A percentile compares a stretch with the other conserved stretches of the same genome.
These are phyloP conservation scores for Diacarnus erythraeanus DNA, from an alignment of 37 sponge, comb jelly and placozoan genomes.

Conservation along the genomic window DNA sequence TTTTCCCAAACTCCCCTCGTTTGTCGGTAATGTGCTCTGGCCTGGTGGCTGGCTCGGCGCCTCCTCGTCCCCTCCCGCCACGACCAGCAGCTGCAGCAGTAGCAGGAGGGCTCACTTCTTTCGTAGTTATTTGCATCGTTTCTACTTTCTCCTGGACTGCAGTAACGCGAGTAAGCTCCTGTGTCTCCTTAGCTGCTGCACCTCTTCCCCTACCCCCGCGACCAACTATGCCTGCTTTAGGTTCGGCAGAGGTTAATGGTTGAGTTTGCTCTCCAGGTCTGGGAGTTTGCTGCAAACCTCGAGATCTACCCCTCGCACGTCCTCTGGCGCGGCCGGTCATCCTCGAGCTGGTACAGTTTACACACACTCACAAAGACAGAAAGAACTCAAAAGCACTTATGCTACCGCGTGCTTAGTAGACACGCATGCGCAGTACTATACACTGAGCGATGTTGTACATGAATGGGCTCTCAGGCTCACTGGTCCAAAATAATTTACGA, in stretches of 20 bases:
- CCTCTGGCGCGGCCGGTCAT: constrained; percentile 53
- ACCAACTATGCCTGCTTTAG: constrained; percentile 29
- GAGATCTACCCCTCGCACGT: constrained; percentile 53
- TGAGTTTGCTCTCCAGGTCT: constrained; percentile 51
- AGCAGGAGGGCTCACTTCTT: background rate
- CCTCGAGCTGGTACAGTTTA: no score
- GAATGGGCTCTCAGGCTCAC: no score
- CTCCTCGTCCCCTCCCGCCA: constrained; percentile 20
- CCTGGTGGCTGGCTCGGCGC: constrained; percentile 43
- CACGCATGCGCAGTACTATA: no score
- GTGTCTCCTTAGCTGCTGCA: constrained; percentile 3
- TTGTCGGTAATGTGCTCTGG: constrained; percentile 80
- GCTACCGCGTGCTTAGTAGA: no score
- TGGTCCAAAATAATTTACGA: no score
- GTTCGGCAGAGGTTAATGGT: constrained; percentile 5
- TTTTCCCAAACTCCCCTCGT: constrained; percentile 53
- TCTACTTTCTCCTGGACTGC: background rate
- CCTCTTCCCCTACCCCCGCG: constrained; percentile 64
- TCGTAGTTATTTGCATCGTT: background rate
- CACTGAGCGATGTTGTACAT: no score
- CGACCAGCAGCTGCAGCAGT: constrained; percentile 3
- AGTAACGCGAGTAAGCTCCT: background rate
- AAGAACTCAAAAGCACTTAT: no score
- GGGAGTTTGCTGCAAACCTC: constrained; percentile 27
- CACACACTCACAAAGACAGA: no score